A percentile compares a stretch with the other conserved stretches of the same genome.
These are phyloP conservation scores for Leguminivora glycinivorella DNA, from an alignment of 1,140 invertebrate species.

Conservation along the genomic window DNA sequence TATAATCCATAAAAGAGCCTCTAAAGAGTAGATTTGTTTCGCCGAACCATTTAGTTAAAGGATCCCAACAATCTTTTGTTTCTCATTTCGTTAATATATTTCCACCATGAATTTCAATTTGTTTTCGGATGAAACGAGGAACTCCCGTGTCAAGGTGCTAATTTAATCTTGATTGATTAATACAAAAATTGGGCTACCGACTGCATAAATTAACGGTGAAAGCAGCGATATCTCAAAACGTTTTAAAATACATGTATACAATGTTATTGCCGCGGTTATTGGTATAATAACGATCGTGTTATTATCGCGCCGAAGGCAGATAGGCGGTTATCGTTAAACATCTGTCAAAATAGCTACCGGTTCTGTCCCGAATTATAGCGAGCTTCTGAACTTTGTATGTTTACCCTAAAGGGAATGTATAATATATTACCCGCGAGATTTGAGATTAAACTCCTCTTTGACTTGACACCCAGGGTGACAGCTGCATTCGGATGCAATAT, in stretches of 20 bases:
- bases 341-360: constrained; percentile 23
- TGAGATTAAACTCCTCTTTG: constrained; percentile 16
- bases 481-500: constrained; percentile 27
- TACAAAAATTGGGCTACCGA: not conserved
- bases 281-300: constrained; percentile 25
- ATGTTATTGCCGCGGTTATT: constrained; percentile 14
- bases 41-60: constrained; percentile 32
- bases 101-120: constrained; percentile 26
- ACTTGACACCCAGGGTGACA: constrained; percentile 16
- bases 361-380: constrained; percentile 23
- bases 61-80: constrained; percentile 38
- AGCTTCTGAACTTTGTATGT: constrained; percentile 21
- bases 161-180: constrained; percentile 23
- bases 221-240: constrained; percentile 1
- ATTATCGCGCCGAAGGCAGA: constrained; percentile 24
- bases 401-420: constrained; percentile 27
- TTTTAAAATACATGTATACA: constrained; percentile 26
- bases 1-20: constrained; percentile 53
- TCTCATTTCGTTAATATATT: constrained; percentile 38
- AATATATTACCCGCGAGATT: constrained; percentile 26
- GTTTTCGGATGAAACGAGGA: constrained; percentile 14
- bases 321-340: constrained; percentile 27
- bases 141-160: constrained; percentile 8
- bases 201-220: constrained; percentile 18
- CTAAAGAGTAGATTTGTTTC: constrained; percentile 48